Base-by-base conservation (phyloP, 2,888 invertebrate genomes). In the Xanthorhoe spadicearia region DNA sequence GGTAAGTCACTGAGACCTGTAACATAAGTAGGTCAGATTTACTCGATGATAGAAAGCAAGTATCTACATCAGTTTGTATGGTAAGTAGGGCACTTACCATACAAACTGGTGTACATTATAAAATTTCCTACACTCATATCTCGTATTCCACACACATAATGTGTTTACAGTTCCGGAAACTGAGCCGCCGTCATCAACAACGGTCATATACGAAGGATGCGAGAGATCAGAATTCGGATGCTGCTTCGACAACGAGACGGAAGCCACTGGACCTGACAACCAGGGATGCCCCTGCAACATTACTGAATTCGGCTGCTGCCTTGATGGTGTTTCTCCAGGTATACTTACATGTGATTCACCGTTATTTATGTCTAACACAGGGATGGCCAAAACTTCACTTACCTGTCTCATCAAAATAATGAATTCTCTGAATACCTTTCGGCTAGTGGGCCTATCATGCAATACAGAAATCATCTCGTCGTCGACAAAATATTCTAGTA, bases 271-370 rank as follows among this genome's bases (percentile, higher is more conserved):
- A 8, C 94, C 94, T 1, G 92, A 95, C 72, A 94, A 94, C 64
- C 93, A 94, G 68, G 96, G 96, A 38, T 96, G 95, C 70, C 93
- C 95, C 8, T 96, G 96, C 74, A 90, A 92, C 7, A 85, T 89
- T 59, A 94, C 95, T 43, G 92, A 94, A 76, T 96, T 93, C 77
- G 96, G 96, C 61, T 97, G 97, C 83, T 97, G 97, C 78, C 95
- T 95, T 67, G 96, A 97, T 86, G 94, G 94, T 49, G 88, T 93
- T 57, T 91, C 94, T 32, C 88, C 95, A 81, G 96, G 96, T 95
- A 83, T 74, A 50, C 18, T 9, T 32, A 43, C 43, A 38, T 13
- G 1, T 7, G 10, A 38, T 38, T 5, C 38, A 43, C 38, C 38
- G 2, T 13, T 10, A 9, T 43, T 43, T 1, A 43, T 5, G 38